Conservation (phyloP, 2,113 vertebrate species). For the Toxotes chatareus region DNA sequence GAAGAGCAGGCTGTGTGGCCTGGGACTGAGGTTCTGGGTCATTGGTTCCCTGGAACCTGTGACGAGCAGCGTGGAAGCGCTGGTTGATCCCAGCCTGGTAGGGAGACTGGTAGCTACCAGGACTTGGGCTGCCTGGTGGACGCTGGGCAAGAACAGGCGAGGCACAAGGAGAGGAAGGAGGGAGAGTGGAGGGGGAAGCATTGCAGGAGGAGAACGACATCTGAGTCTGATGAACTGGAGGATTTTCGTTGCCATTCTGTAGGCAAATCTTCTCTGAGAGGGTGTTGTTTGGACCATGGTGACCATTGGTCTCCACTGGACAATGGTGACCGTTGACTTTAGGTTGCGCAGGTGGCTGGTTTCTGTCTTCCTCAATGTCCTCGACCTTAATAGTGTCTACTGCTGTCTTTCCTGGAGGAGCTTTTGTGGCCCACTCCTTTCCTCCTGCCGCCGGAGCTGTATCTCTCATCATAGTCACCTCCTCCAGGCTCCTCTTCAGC, state of each 20-base stretch:
- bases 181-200: constrained; percentile 84
- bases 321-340: constrained; percentile 86
- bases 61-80: constrained; percentile 94
- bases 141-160: constrained; percentile 86
- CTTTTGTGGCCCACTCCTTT: constrained; percentile 59
- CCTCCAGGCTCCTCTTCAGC: constrained; percentile 83
- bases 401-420: constrained; percentile 27
- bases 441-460: constrained; percentile 25
- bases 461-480: neutral
- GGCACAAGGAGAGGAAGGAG: constrained; percentile 85
- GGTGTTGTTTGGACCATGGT: neutral
- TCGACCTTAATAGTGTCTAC: constrained; percentile 61
- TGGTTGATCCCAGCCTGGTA: constrained; percentile 98
- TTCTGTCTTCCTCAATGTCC: constrained; percentile 68
- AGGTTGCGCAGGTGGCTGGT: constrained; percentile 55
- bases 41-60: constrained; percentile 91
- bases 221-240: constrained; percentile 42
- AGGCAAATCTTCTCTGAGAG: constrained; percentile 39
- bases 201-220: constrained; percentile 75
- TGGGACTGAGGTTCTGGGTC: constrained; percentile 78
- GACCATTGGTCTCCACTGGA: constrained; percentile 62
- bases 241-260: constrained; percentile 71
- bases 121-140: constrained; percentile 60
- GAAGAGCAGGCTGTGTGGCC: constrained; percentile 75
- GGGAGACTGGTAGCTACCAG: constrained; percentile 87